Base-by-base conservation (phyloP, 1,140 invertebrate species). In the Coelopa frigida region DNA sequence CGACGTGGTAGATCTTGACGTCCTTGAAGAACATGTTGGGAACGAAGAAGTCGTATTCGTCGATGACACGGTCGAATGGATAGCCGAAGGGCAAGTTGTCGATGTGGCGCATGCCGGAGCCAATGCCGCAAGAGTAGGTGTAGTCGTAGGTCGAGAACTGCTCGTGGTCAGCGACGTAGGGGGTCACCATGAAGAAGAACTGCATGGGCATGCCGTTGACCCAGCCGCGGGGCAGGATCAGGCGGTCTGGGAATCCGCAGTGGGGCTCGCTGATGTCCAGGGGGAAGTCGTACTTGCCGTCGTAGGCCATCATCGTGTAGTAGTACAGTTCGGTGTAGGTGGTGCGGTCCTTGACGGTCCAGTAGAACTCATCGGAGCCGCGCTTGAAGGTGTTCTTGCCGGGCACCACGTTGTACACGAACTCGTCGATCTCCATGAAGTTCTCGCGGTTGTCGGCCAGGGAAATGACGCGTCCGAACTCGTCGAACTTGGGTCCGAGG, bases 361-460 rank as follows among this genome's bases (percentile, higher is more conserved):
- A 73, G 48, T 73, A 70, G 54, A 81, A 80, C 12, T 87, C 77
- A 11, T 74, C 72, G 5, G 83, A 85, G 49, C 74, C 75, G 40
- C 85, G 79, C 29, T 74, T 70, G 48, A 88, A 75, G 31, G 74
- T 69, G 59, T 85, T 87, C 46, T 79, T 72, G 38, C 85, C 85
- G 46, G 75, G 66, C 6, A 67, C 61, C 29, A 89, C 67, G 44
- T 79, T 74, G 55, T 78, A 76, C 22, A 76, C 55, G 65, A 84
- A 87, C 58, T 77, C 78, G 54, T 88, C 85, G 39, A 87, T 64
- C 61, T 82, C 75, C 36, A 84, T 76, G 54, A 83, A 85, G 56
- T 78, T 74, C 26, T 76, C 71, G 48, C 76, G 75, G 55, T 78
- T 77, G 49, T 79, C 69, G 70, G 72, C 71, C 7, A 79, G 52